These are phyloP conservation scores for Natrix natrix DNA, from an alignment of 2,797 vertebrate genomes.

Conservation along the genomic window DNA sequence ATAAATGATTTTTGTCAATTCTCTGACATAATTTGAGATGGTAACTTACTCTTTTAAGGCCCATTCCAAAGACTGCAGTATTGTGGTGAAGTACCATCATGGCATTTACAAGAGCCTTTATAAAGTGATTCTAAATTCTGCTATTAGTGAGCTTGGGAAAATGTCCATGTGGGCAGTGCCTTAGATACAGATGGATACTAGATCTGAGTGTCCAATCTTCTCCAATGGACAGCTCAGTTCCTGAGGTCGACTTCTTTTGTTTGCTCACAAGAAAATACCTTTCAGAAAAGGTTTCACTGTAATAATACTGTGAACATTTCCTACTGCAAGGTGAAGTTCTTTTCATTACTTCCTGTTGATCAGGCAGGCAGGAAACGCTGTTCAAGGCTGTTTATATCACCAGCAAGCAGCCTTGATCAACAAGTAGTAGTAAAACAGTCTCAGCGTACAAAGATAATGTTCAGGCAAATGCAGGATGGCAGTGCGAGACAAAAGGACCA, in stretches of 20 bases:
- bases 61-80: background rate
- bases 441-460: background rate
- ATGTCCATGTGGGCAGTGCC: background rate
- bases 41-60: background rate
- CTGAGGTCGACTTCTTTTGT: background rate
- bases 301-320: background rate
- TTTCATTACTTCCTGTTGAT: background rate
- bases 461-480: background rate
- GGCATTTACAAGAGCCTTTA: background rate
- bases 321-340: background rate
- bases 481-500: background rate
- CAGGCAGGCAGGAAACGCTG: background rate
- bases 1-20: conserved; percentile 2
- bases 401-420: background rate
- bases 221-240: background rate
- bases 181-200: background rate
- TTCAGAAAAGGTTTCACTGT: background rate
- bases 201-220: background rate
- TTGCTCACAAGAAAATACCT: background rate
- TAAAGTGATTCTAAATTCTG: background rate
- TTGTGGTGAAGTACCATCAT: background rate
- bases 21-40: background rate
- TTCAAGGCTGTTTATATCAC: background rate
- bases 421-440: background rate
- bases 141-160: background rate